phyloP scores from a whole-genome alignment of 2,113 vertebrate genomes.

The Plotosus lineatus region DNA sequence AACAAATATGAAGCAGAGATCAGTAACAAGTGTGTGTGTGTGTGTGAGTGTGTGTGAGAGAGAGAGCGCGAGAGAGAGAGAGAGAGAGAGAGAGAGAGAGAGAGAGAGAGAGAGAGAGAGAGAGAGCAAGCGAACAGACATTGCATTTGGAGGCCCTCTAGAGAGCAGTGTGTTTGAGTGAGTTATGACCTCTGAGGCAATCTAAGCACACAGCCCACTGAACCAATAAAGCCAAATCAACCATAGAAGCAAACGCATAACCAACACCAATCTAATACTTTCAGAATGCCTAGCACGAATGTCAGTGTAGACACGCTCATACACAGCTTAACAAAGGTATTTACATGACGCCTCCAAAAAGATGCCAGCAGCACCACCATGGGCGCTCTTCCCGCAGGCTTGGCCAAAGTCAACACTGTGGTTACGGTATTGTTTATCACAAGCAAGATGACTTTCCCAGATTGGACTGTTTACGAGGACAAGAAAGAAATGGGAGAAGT shows the following conservation, averaged over 20 bases:
- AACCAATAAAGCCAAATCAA: conserved; percentile 47
- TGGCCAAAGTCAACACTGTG: conserved; percentile 48
- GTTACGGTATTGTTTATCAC: conserved; percentile 47
- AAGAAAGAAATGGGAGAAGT: not conserved
- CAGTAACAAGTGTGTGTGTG: not conserved
- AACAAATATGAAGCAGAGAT: not conserved
- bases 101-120: not conserved
- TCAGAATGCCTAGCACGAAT: not conserved
- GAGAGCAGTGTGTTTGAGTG: conserved; percentile 44
- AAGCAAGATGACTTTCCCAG: conserved; percentile 10
- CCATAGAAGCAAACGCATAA: conserved; percentile 23
- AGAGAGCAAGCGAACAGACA: conserved; percentile 30
- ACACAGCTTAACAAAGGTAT: not conserved
- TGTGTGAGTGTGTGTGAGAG: conserved; percentile 7
- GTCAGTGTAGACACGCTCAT: not conserved
- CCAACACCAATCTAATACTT: not conserved
- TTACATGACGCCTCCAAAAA: conserved; percentile 36
- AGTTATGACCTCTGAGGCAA: conserved; percentile 42
- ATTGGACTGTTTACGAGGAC: not conserved
- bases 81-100: conserved; percentile 8
- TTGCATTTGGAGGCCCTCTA: conserved; percentile 47
- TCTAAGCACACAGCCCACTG: conserved; percentile 42
- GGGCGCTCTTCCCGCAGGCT: conserved; percentile 6
- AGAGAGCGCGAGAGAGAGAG: not conserved
- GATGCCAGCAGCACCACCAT: conserved; percentile 26